Base-by-base conservation (phyloP, 2,797 vertebrate genomes). In the Alectoris magna region DNA sequence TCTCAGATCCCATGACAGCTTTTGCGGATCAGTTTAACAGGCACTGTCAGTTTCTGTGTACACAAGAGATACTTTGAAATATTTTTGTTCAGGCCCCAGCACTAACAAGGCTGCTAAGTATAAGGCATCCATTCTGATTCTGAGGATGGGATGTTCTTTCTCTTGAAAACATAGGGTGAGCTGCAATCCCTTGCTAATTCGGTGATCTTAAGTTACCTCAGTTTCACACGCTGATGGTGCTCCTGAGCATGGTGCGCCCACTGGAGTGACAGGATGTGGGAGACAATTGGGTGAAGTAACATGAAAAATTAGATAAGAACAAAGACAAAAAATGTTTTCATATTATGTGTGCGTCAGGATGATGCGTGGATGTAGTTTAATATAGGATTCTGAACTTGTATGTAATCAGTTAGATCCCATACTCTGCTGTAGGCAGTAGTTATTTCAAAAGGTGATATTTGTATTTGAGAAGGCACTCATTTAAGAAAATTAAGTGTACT, bases 1-100 rank as follows among this genome's bases (percentile, higher is more conserved):
- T 78, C 83, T 73, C 58, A 86, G 88, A 92, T 64, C 75, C 91
- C 76, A 11, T 3, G 5, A 62, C 90, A 91, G 77, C 77, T 91
- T 53, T 84, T 93, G 80, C 56, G 72, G 60, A 87, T 90, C 64
- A 43, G 27, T 79, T 87, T 74, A 77, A 66, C 55, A 38, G 69
- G 29, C 46, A 38, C 27, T 90, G 85, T 67, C 73, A 60, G 68
- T 24, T 78, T n/a, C 84, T 63, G 66, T 72, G 0, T 88, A 29
- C 64, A 78, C 74, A 18, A 51, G 83, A 90, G 74, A 63, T 78
- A 51, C 67, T 55, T 64, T 64, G 31, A 86, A 89, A 66, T 80
- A 23, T 55, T 87, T 93, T 49, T 87, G 67, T 94, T 94, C 84
- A 84, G 67, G 41, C 27, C 94, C 72, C n/a, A 56, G n/a, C 51